A percentile compares a stretch with the other conserved stretches of the same genome.
Evolutionary conservation across 2,888 invertebrate species (phyloP).

Genomic region (Neocrepidodera transversa): DNA sequence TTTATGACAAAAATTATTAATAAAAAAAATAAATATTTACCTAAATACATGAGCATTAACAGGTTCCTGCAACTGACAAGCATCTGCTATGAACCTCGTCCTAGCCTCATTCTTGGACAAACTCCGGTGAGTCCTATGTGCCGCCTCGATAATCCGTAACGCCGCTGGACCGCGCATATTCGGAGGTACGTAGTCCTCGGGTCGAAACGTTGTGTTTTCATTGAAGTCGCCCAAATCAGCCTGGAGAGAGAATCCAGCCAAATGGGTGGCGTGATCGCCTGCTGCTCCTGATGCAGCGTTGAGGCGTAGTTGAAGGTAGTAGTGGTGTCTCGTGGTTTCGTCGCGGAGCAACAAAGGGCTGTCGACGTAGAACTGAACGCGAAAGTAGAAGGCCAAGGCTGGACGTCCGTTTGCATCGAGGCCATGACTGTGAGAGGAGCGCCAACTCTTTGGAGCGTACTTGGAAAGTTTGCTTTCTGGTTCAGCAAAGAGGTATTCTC

Average conservation of each 20-base stretch:
- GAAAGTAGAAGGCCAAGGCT: slow-evolving; percentile 85
- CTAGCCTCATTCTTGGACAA: slow-evolving; percentile 83
- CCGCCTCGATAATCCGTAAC: slow-evolving; percentile 70
- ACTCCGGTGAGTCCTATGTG: slow-evolving; percentile 82
- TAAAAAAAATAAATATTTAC: slow-evolving; percentile 68
- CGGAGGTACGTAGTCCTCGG: slow-evolving; percentile 84
- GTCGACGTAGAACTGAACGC: slow-evolving; percentile 94
- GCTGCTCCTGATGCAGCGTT: slow-evolving; percentile 78
- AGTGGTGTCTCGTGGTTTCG: slow-evolving; percentile 90
- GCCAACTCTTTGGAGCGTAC: slow-evolving; percentile 96
- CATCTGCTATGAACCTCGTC: slow-evolving; percentile 87
- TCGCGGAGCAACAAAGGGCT: slow-evolving; percentile 89
- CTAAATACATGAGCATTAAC: slow-evolving; percentile 86
- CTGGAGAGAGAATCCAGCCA: slow-evolving; percentile 85
- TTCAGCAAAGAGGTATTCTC: slow-evolving; percentile 95
- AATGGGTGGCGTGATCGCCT: slow-evolving; percentile 73
- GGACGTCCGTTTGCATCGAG: slow-evolving; percentile 90
- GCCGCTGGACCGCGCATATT: slow-evolving; percentile 66
- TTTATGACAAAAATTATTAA: not conserved
- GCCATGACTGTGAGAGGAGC: slow-evolving; percentile 90
- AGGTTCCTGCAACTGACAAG: slow-evolving; percentile 81
- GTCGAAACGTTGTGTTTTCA: slow-evolving; percentile 71
- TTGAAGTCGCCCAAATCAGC: slow-evolving; percentile 88
- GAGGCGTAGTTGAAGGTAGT: slow-evolving; percentile 92
- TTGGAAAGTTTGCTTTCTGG: slow-evolving; percentile 94